A percentile compares a stretch with the other conserved stretches of the same genome.
Evolutionary conservation across 2,888 invertebrate genomes (phyloP).

Genomic region (Strigamia transsilvanica): DNA sequence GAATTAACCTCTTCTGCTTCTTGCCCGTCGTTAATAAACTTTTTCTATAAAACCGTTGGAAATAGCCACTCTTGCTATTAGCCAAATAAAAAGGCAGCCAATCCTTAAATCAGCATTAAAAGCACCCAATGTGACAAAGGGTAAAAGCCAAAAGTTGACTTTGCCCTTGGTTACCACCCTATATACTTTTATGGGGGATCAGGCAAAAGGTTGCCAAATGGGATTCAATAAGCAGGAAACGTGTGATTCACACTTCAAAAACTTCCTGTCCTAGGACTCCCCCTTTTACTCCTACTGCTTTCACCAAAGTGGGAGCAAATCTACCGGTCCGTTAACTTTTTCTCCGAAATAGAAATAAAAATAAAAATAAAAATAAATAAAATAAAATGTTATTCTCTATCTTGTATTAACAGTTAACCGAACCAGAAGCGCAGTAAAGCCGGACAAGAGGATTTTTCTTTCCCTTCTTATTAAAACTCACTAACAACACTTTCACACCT

Average conservation of each 20-base stretch:
- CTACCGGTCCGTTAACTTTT: slow-evolving; percentile 9
- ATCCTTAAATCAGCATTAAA: slow-evolving; percentile 19
- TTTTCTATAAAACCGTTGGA: too few relatives aligned
- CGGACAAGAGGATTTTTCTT: not conserved
- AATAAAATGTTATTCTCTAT: not conserved
- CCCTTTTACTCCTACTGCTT: not conserved
- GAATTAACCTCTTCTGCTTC: too few relatives aligned
- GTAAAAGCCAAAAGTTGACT: not conserved
- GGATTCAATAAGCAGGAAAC: slow-evolving; percentile 38
- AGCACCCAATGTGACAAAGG: not conserved
- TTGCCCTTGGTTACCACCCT: not conserved
- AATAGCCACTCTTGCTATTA: not conserved
- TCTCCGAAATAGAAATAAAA: not conserved
- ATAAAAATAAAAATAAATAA: not conserved
- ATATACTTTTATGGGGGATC: slow-evolving; percentile 31
- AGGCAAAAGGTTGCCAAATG: slow-evolving; percentile 21
- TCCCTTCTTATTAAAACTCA: not conserved
- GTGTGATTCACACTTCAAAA: slow-evolving; percentile 8
- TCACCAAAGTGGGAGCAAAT: slow-evolving; percentile 11
- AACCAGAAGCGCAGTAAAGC: not conserved
- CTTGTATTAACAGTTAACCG: slow-evolving; percentile 17
- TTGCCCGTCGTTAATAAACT: too few relatives aligned
- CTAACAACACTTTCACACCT: not conserved
- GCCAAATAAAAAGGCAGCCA: not conserved
- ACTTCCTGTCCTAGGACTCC: not conserved